Evolutionary conservation across 2,888 invertebrate genomes (phyloP), one percentile per base, ranked within the genome.

Genomic region (Tethea ocularis): DNA sequence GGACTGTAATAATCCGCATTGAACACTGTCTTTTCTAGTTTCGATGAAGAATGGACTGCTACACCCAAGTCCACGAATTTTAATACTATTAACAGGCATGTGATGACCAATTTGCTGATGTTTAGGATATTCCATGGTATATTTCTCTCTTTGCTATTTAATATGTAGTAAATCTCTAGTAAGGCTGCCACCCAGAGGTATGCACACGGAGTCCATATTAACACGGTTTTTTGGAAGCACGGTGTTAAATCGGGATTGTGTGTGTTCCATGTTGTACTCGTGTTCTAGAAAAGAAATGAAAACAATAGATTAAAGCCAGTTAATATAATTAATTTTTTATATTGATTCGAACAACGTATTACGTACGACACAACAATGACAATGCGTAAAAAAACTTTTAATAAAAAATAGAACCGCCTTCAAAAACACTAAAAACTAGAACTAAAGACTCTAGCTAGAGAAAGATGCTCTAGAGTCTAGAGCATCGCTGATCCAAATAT

Each of bases 161-260:
- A 83, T 69, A 97, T 94, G 79, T 97, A 97, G 83, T 94, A 96
- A 63, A 95, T 92, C 77, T 98, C 97, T 67, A 98, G 89, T 41
- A 95, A 89, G 6, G 96, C 93, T 73, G 96, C 95, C 0, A 95
- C 70, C 97, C 97, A 98, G 17, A 98, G 91, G 84, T 97, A 97
- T 57, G 94, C 93, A 85, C 98, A 97, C 0, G 99, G 99, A 38
- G 95, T 89, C 98, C 99, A 99, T 56, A 98, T 94, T 29, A 99
- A 88, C 0, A 97, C 96, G 0, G 99, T 98, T 84, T 96, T 96
- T 89, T 98, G 96, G 87, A 99, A 98, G 88, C 99, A 99, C 81
- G 94, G 94, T 65, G 99, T 97, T 70, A 99, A 94, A 82, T 97
- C 96, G 41, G 98, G 99, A 85, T 96, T 94, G 8, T 95, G 93